phyloP scores from a whole-genome alignment of 2,888 invertebrate species.

The Hyposoter didymator region DNA sequence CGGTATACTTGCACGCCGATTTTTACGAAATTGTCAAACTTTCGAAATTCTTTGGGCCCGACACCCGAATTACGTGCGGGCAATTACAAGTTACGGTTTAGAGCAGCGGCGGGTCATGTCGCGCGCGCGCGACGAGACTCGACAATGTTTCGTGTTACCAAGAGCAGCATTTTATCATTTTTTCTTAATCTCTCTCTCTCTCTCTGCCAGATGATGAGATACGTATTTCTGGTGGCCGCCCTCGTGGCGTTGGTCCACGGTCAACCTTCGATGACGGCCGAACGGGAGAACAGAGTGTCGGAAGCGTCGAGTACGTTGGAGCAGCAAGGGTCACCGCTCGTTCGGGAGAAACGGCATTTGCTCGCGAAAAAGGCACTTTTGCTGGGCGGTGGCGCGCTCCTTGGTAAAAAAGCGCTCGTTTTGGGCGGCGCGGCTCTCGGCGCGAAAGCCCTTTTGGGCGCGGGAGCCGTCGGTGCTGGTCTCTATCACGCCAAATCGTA shows the following conservation, averaged over 20 bases:
- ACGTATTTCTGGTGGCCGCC: slow-evolving; percentile 60
- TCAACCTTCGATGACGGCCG: slow-evolving; percentile 51
- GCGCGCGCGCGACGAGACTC: background rate
- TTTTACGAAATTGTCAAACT: slow-evolving; percentile 37
- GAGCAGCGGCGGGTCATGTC: too few relatives aligned
- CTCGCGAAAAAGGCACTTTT: slow-evolving; percentile 72
- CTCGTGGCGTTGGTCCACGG: slow-evolving; percentile 66
- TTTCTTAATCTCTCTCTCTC: too few relatives aligned
- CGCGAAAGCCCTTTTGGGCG: slow-evolving; percentile 68
- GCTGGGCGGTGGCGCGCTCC: slow-evolving; percentile 72
- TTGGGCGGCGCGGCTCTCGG: slow-evolving; percentile 69
- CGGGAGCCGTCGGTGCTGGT: slow-evolving; percentile 70
- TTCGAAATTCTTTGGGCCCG: slow-evolving; percentile 27
- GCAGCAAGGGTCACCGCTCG: background rate
- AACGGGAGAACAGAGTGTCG: slow-evolving; percentile 17
- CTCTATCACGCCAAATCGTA: slow-evolving; percentile 73
- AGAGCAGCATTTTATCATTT: background rate
- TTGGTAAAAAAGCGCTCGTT: slow-evolving; percentile 72
- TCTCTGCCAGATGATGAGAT: too few relatives aligned
- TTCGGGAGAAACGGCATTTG: slow-evolving; percentile 72
- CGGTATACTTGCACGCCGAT: background rate
- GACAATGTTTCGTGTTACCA: background rate
- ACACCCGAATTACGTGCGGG: slow-evolving; percentile 26
- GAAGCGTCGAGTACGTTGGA: background rate
- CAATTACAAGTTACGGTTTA: slow-evolving; percentile 16